Evolutionary conservation across 2,797 vertebrate species (phyloP), one percentile per base, ranked within the genome.

Genomic region (Leptodactylus fallax): DNA sequence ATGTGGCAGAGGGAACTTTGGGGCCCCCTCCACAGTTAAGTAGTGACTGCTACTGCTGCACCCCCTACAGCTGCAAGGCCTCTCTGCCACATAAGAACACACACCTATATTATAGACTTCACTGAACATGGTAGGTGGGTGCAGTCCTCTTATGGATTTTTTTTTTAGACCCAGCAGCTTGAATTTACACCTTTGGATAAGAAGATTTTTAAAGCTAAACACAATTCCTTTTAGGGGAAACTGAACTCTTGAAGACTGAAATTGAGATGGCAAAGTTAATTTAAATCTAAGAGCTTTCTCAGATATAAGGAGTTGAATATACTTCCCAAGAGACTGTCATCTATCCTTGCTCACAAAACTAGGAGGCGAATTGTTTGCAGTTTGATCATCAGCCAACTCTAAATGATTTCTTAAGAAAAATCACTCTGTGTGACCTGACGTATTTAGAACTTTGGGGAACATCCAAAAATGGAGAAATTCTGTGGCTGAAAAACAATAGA

Each of bases 341-440:
- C 71, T 76, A 21, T 8, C 13, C 21, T 77, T 2, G 23, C n/a
- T 51, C 19, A 76, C 4, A 51, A 51, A 76, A 53, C 21, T 23
- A 23, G 53, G 11, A 77, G 23, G 19, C 10, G 16, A 25, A 6
- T 23, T 0, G 6, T 19, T 77, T 8, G 10, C 14, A 23, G 51
- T 53, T 23, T 77, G 49, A 77, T 55, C 74, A 77, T 77, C n/a
- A 25, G 49, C n/a, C 74, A 77, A 53, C 1, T 77, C 11, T 77
- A 25, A 53, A 55, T 53, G 9, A 23, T 21, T 53, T 77, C 11
- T 14, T 53, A 10, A 49, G 10, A n/a, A 76, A 12, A 51, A n/a
- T 2, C 9, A 76, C 19, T n/a, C 11, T 13, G 7, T 36, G 21
- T 53, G 74, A n/a, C 47, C 19, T 51, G 53, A 77, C 47, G 2